phyloP scores from a whole-genome alignment of 2,888 invertebrate species.

The Nephrocerus scutellatus region DNA sequence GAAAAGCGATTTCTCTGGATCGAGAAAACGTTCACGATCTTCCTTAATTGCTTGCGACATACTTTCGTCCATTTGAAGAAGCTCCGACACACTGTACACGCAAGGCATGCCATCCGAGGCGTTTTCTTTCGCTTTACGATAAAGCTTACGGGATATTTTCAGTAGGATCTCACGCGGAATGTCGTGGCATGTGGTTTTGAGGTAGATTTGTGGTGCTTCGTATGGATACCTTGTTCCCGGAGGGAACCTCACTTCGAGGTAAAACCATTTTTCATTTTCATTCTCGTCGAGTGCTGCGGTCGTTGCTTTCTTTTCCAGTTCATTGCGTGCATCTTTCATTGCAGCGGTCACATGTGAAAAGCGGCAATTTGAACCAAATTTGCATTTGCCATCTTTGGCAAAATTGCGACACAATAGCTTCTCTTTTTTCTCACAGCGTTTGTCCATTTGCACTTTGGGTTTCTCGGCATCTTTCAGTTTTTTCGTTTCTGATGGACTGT shows the following conservation, averaged over 20 bases:
- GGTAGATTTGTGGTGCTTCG: conserved; percentile 64
- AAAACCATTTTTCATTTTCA: conserved; percentile 51
- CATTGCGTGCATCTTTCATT: conserved; percentile 36
- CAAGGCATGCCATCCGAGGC: conserved; percentile 64
- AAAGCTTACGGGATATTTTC: conserved; percentile 58
- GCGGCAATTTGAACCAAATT: conserved; percentile 66
- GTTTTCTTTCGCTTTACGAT: conserved; percentile 60
- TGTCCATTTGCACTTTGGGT: conserved; percentile 20
- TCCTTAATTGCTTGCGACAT: conserved; percentile 56
- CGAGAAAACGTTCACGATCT: conserved; percentile 51
- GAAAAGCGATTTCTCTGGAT: conserved; percentile 55
- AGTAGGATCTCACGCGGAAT: conserved; percentile 60
- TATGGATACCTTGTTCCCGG: conserved; percentile 64
- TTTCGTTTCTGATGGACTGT: conserved; percentile 51
- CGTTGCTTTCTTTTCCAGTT: conserved; percentile 12
- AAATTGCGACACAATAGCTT: conserved; percentile 54
- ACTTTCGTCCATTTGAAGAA: conserved; percentile 62
- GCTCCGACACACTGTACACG: conserved; percentile 64
- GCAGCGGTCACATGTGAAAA: conserved; percentile 57
- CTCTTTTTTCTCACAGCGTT: conserved; percentile 42
- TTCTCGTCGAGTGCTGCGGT: conserved; percentile 30
- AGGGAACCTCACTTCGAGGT: conserved; percentile 70
- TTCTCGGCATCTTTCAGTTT: conserved; percentile 39
- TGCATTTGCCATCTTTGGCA: conserved; percentile 55
- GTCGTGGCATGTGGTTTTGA: conserved; percentile 57